Percentiles rank a stretch among this genome's conserved stretches.
Evolutionary conservation across 2,113 vertebrate genomes (phyloP).

Genomic region (Myrmecobius fasciatus): DNA sequence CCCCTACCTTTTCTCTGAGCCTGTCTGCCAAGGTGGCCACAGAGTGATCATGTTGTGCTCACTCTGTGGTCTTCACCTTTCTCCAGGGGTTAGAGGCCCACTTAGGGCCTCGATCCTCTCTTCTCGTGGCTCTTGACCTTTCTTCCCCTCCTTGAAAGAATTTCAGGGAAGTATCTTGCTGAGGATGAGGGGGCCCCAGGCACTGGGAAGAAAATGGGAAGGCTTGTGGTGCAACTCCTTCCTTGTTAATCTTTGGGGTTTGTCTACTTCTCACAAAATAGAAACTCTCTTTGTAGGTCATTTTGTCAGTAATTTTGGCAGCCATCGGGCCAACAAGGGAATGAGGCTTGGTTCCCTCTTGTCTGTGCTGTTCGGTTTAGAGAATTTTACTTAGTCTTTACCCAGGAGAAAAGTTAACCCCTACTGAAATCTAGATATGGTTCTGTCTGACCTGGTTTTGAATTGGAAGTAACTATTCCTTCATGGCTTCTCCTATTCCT

Average conservation of each 20-base stretch:
- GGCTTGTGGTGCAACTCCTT: slow-evolving; percentile 61
- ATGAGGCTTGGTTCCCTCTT: slow-evolving; percentile 70
- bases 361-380: slow-evolving; percentile 60
- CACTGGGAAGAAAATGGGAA: slow-evolving; percentile 47
- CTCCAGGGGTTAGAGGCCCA: background rate
- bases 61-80: background rate
- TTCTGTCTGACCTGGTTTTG: slow-evolving; percentile 80
- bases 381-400: slow-evolving; percentile 68
- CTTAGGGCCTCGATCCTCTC: background rate
- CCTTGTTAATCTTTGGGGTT: slow-evolving; percentile 78
- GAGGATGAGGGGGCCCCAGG: slow-evolving; percentile 1
- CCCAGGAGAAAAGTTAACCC: slow-evolving; percentile 73
- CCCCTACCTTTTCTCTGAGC: background rate
- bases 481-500: background rate
- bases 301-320: slow-evolving; percentile 78
- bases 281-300: slow-evolving; percentile 78
- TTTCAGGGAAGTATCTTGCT: slow-evolving; percentile 45
- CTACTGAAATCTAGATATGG: slow-evolving; percentile 64
- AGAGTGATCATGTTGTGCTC: background rate
- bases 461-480: slow-evolving; percentile 58
- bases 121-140: background rate
- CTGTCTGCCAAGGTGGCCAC: background rate
- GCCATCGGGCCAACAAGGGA: slow-evolving; percentile 75
- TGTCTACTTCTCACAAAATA: slow-evolving; percentile 71
- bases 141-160: slow-evolving; percentile 48